These are phyloP conservation scores for Leucophenga montana DNA, from an alignment of 2,888 invertebrate genomes.

Conservation along the genomic window DNA sequence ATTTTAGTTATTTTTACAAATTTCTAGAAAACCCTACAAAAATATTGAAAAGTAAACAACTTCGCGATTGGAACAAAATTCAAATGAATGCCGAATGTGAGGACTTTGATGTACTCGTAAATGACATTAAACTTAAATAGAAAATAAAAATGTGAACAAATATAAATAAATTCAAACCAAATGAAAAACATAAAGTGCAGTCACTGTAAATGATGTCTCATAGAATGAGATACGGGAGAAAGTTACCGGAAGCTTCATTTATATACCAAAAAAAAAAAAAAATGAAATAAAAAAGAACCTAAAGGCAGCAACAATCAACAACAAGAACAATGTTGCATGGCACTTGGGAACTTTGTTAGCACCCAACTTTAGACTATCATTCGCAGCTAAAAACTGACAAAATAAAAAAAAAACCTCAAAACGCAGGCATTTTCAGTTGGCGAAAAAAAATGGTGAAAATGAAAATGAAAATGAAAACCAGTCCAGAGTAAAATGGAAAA, in stretches of 20 bases:
- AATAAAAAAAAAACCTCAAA: slow-evolving; percentile 5
- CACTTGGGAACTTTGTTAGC: slow-evolving; percentile 64
- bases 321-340: slow-evolving; percentile 63
- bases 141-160: slow-evolving; percentile 30
- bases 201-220: slow-evolving; percentile 61
- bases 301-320: slow-evolving; percentile 37
- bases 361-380: slow-evolving; percentile 27
- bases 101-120: too few relatives aligned
- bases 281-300: slow-evolving; percentile 3
- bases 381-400: slow-evolving; percentile 1
- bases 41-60: too few relatives aligned
- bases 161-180: slow-evolving; percentile 49
- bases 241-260: slow-evolving; percentile 30
- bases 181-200: slow-evolving; percentile 57
- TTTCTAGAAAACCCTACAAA: too few relatives aligned
- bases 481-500: slow-evolving; percentile 27
- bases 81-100: too few relatives aligned
- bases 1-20: too few relatives aligned
- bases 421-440: slow-evolving; percentile 32
- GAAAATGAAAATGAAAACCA: slow-evolving; percentile 28
- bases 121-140: slow-evolving; percentile 3
- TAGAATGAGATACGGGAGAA: slow-evolving; percentile 40
- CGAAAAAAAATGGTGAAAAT: slow-evolving; percentile 57
- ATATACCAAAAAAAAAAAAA: slow-evolving; percentile 31
- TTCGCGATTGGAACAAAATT: too few relatives aligned